Percentiles rank a stretch among this genome's conserved stretches.
phyloP scores from a whole-genome alignment of 1,140 invertebrate species.

The Pemphigus obesinymphae region DNA sequence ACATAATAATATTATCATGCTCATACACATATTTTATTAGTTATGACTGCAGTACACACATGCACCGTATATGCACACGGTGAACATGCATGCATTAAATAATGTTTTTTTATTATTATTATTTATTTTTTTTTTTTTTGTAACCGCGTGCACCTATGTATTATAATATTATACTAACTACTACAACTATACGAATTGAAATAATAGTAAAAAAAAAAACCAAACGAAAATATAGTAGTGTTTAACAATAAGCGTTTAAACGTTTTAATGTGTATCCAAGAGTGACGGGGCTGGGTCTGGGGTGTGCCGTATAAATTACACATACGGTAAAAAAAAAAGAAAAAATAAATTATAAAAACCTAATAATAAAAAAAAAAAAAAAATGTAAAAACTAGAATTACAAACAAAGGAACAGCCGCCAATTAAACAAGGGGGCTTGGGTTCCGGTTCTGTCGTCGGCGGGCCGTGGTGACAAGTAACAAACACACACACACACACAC shows the following conservation, averaged over 20 bases:
- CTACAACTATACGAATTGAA: neutral
- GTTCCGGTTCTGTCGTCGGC: slow-evolving; percentile 30
- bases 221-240: slow-evolving; percentile 10
- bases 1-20: neutral
- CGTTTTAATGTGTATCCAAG: slow-evolving; percentile 41
- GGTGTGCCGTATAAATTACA: slow-evolving; percentile 37
- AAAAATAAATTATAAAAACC: slow-evolving; percentile 1
- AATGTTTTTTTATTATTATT: neutral
- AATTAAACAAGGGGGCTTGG: slow-evolving; percentile 37
- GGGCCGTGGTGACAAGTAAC: slow-evolving; percentile 16
- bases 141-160: neutral
- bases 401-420: slow-evolving; percentile 41
- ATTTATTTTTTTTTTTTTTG: neutral
- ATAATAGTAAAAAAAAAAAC: neutral
- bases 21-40: neutral
- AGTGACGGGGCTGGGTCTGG: slow-evolving; percentile 35
- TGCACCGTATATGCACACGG: neutral
- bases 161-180: neutral
- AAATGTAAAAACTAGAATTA: slow-evolving; percentile 40
- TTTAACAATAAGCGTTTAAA: slow-evolving; percentile 41
- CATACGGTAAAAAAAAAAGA: neutral
- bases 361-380: slow-evolving; percentile 18
- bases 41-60: neutral
- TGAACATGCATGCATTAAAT: neutral
- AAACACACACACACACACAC: neutral